Evolutionary conservation across 2,888 invertebrate genomes (phyloP).

Genomic region (Zaprionus lineosus): DNA sequence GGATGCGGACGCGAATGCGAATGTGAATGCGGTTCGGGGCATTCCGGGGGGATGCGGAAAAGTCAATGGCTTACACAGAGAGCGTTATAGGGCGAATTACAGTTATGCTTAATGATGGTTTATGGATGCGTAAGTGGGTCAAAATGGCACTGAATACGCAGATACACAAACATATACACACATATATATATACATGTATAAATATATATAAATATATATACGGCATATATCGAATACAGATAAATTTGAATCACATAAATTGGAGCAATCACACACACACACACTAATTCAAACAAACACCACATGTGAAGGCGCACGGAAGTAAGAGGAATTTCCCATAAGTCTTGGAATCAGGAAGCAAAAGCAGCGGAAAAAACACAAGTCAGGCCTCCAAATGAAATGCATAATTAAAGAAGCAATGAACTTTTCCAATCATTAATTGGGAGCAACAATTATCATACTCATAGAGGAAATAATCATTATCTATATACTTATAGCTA

Average conservation of each 20-base stretch:
- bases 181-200: too few species aligned
- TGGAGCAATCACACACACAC: not conserved
- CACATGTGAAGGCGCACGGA: too few species aligned
- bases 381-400: slow-evolving; percentile 40
- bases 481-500: too few species aligned
- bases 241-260: slow-evolving; percentile 24
- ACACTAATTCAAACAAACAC: slow-evolving; percentile 10
- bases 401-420: slow-evolving; percentile 12
- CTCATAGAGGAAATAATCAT: too few species aligned
- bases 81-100: slow-evolving; percentile 24
- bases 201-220: too few species aligned
- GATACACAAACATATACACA: not conserved
- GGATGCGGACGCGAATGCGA: too few species aligned
- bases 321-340: slow-evolving; percentile 36
- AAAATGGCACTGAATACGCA: slow-evolving; percentile 44
- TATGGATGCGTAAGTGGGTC: slow-evolving; percentile 69
- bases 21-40: too few species aligned
- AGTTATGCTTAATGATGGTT: slow-evolving; percentile 59
- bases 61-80: slow-evolving; percentile 21
- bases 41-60: slow-evolving; percentile 12
- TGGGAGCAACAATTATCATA: too few species aligned
- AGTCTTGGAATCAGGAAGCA: slow-evolving; percentile 9
- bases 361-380: too few species aligned
- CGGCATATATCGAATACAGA: not conserved
- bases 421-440: not conserved